Evolutionary conservation across 2,113 vertebrate genomes (phyloP).

Genomic region (Bos indicus): DNA sequence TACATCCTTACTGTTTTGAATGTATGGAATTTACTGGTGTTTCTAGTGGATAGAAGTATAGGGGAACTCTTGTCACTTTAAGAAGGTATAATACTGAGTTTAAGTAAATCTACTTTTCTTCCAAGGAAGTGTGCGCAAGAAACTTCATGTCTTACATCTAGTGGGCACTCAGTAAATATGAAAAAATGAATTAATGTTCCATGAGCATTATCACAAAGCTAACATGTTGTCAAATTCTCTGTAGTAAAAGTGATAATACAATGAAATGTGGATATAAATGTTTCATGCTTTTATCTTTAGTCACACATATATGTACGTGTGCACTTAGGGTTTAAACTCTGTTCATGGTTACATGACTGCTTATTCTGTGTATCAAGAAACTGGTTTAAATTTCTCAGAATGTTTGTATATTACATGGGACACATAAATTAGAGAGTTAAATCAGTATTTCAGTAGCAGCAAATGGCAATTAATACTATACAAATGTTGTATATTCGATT

Average conservation of each 20-base stretch:
- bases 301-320: background rate
- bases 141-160: background rate
- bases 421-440: slow-evolving; percentile 56
- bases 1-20: background rate
- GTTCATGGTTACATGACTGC: background rate
- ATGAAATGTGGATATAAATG: background rate
- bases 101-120: slow-evolving; percentile 16
- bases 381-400: background rate
- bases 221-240: background rate
- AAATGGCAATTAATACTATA: slow-evolving; percentile 63
- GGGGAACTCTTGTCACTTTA: background rate
- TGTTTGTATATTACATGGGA: background rate
- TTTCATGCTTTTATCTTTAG: background rate
- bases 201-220: background rate
- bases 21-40: background rate
- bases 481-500: slow-evolving; percentile 54
- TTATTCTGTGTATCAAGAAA: background rate
- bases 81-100: background rate
- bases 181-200: background rate
- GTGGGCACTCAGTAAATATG: background rate
- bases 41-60: background rate
- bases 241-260: background rate
- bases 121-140: background rate
- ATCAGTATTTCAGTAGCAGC: slow-evolving; percentile 29
- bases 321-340: background rate